Evolutionary conservation across 2,888 invertebrate genomes (phyloP).

Genomic region (Tetrapedia diversipes): DNA sequence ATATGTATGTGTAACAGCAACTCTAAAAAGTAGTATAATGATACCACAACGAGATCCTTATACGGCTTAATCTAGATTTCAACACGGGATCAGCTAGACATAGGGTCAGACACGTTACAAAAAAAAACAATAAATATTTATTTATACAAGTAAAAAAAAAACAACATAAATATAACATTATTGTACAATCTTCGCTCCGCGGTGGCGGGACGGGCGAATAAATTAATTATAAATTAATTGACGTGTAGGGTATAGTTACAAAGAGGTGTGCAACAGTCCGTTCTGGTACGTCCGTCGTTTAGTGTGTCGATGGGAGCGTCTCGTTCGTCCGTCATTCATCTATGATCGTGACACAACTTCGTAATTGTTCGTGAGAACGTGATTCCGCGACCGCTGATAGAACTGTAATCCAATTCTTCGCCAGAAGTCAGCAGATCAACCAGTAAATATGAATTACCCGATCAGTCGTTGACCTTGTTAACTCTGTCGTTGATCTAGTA

Average conservation of each 20-base stretch:
- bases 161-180: conserved; percentile 66
- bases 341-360: conserved; percentile 9
- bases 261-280: neutral
- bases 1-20: too few species aligned
- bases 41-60: too few species aligned
- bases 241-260: conserved; percentile 35
- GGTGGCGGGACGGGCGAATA: conserved; percentile 51
- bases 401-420: neutral
- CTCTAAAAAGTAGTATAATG: too few species aligned
- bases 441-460: neutral
- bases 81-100: neutral
- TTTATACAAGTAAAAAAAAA: conserved; percentile 71
- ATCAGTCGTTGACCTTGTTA: neutral
- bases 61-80: neutral
- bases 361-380: neutral
- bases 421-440: neutral
- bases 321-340: conserved; percentile 38
- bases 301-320: conserved; percentile 35
- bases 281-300: conserved; percentile 1
- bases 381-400: neutral
- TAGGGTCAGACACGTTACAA: conserved; percentile 35
- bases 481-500: neutral
- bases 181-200: conserved; percentile 64
- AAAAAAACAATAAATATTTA: conserved; percentile 80
- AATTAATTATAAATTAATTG: conserved; percentile 64